phyloP scores from a whole-genome alignment of 2,888 invertebrate species.

The Prenolepis imparis region DNA sequence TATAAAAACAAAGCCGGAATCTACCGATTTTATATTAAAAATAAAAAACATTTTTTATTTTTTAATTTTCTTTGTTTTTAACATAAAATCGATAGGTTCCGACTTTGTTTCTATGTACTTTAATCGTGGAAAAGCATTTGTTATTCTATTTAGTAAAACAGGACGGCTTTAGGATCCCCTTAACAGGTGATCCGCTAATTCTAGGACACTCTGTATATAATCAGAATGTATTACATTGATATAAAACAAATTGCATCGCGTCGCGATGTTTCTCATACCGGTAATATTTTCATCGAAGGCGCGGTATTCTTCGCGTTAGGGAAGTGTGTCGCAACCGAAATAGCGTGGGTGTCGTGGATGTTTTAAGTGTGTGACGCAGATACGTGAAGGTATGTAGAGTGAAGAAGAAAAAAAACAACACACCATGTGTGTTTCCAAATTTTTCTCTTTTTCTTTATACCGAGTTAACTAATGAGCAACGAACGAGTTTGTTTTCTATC shows the following conservation, averaged over 20 bases:
- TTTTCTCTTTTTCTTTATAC: constrained; percentile 19
- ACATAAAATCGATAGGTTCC: too few species aligned
- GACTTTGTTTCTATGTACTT: too few species aligned
- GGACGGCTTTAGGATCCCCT: too few species aligned
- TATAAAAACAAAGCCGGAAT: too few species aligned
- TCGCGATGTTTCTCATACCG: constrained; percentile 31
- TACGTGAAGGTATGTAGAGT: constrained; percentile 22
- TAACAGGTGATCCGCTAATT: too few species aligned
- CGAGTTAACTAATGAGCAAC: background rate
- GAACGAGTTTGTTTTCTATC: background rate
- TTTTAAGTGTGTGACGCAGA: constrained; percentile 42
- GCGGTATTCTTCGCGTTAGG: constrained; percentile 42
- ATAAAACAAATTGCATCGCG: constrained; percentile 11
- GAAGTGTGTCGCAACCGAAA: constrained; percentile 71
- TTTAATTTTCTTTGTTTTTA: too few species aligned
- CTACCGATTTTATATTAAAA: too few species aligned
- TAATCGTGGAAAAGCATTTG: too few species aligned
- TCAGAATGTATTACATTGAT: background rate
- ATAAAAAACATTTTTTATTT: too few species aligned
- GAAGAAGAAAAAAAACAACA: constrained; percentile 39
- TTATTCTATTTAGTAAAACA: too few species aligned
- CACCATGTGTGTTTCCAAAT: constrained; percentile 35
- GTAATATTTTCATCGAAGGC: constrained; percentile 60
- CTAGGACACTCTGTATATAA: too few species aligned
- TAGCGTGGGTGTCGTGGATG: constrained; percentile 61